A percentile compares a stretch with the other conserved stretches of the same genome.
phyloP scores from a whole-genome alignment of 2,888 invertebrate species.

The Plemyria rubiginata region DNA sequence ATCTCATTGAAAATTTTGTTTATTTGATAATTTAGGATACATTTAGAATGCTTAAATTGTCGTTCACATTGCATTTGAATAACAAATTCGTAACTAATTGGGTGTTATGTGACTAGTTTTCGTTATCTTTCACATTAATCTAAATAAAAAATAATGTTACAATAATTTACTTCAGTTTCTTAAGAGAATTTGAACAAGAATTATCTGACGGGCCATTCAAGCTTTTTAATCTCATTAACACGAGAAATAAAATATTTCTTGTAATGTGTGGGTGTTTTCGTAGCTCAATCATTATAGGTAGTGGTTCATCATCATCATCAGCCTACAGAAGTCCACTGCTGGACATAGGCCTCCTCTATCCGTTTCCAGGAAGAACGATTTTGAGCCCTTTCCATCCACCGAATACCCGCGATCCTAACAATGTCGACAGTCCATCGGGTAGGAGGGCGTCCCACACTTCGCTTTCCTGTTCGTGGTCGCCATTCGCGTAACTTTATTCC shows the following conservation, averaged over 20 bases:
- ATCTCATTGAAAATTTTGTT: slow-evolving; percentile 41
- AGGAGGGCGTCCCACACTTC: no score
- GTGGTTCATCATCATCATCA: no score
- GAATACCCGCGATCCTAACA: no score
- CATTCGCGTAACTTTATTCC: no score
- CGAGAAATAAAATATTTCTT: neutral
- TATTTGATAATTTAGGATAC: slow-evolving; percentile 46
- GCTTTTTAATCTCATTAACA: slow-evolving; percentile 8
- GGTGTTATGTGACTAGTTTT: slow-evolving; percentile 63
- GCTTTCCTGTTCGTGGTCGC: no score
- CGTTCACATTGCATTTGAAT: slow-evolving; percentile 60
- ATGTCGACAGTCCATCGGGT: no score
- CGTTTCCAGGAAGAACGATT: no score
- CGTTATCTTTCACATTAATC: slow-evolving; percentile 64
- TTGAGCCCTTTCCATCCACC: no score
- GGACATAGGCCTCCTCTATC: no score
- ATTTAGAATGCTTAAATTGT: slow-evolving; percentile 48
- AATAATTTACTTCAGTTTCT: slow-evolving; percentile 42
- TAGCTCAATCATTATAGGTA: slow-evolving; percentile 3
- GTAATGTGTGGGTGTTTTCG: slow-evolving; percentile 7
- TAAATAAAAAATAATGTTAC: slow-evolving; percentile 51
- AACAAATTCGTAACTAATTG: slow-evolving; percentile 66
- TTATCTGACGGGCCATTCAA: neutral
- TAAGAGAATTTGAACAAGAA: slow-evolving; percentile 10
- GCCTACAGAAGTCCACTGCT: no score